Base-by-base conservation (phyloP, 2,797 vertebrate genomes). In the Pangasius macronema region DNA sequence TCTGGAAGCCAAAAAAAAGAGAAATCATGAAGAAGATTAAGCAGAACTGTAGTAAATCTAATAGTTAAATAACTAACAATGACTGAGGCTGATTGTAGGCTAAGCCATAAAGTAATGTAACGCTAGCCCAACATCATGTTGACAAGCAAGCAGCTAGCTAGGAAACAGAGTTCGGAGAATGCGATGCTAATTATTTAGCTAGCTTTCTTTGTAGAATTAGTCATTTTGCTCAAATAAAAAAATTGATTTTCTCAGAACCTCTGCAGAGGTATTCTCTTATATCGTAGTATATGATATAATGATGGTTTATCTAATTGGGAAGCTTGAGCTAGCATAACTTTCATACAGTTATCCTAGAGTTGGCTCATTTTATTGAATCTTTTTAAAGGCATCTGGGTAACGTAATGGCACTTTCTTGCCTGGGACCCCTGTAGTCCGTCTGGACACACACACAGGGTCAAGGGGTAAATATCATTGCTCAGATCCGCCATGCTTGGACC, bases 401-500 rank as follows among this genome's bases (percentile, higher is more conserved):
- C 9, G 3, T 36, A 79, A 55, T 79, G 30, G 51, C 76, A 79
- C 33, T 79, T 79, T 79, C 76, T 51, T 55, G 16, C 51, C 30
- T 79, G 76, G 76, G 16, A 76, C 67, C 57, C 79, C 20, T 33
- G 55, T 63, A 70, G 39, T 53, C 57, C 39, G 46, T 42, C 22
- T 49, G 24, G 24, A 65, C 68, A 88, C 24, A 88, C 36, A 87
- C 86, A 88, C 85, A 84, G 53, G 75, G 36, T 84, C 73, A 57
- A 24, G 61, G 70, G 61, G 55, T 86, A 55, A 87, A 70, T 73
- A 61, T 59, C 57, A 70, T 33, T 20, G 61, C 13, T 85, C 94
- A 89, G 90, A 92, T 93, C 93, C 93, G 94, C 93, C 92, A 89
- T 90, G 84, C 87, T 90, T 57, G 90, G 87, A 93, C 94, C 93